A percentile compares a stretch with the other conserved stretches of the same genome.
Evolutionary conservation across 2,797 vertebrate genomes (phyloP).

Genomic region (Chaetophractus vellerosus): DNA sequence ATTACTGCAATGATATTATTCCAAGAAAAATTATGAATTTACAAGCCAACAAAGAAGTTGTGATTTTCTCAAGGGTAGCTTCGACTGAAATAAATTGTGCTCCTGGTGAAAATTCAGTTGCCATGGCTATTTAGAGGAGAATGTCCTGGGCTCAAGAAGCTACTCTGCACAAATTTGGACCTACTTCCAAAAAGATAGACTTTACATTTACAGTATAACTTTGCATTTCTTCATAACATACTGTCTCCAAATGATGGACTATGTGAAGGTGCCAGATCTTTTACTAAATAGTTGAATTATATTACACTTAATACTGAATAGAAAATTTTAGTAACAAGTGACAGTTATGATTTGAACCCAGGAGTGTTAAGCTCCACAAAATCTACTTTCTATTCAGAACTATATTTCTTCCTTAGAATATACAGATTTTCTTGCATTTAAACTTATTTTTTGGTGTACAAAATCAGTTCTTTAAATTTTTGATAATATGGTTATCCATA

Average conservation of each 20-base stretch:
- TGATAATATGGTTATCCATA: not conserved
- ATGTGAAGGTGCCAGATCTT: accelerated
- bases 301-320: not conserved
- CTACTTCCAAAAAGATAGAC: not conserved
- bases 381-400: not conserved
- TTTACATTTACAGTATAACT: not conserved
- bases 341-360: not conserved
- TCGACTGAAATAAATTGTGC: not conserved
- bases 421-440: not conserved
- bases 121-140: not conserved
- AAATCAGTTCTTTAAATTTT: not conserved
- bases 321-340: not conserved
- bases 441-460: not conserved
- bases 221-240: not conserved
- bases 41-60: not conserved
- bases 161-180: not conserved
- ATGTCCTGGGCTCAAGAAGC: not conserved
- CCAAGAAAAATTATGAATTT: not conserved
- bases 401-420: not conserved
- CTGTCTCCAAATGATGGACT: not conserved
- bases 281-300: not conserved
- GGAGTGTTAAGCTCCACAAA: not conserved
- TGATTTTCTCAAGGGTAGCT: not conserved
- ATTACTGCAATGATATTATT: not conserved
- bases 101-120: not conserved